phyloP scores from a whole-genome alignment of 2,888 invertebrate species.

The Euplexia lucipara region DNA sequence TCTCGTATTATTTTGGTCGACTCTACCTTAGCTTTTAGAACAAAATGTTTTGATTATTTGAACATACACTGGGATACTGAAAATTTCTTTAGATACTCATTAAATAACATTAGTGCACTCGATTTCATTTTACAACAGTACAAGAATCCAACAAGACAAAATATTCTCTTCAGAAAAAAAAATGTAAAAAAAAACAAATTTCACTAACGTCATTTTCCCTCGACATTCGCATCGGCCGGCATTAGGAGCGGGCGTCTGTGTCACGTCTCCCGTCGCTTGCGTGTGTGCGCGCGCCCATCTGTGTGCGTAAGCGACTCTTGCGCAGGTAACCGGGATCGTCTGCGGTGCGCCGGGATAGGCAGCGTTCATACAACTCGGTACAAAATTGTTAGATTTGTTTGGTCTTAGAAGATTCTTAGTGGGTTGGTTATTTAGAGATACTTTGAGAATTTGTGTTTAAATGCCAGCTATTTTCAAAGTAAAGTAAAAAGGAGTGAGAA shows the following conservation, averaged over 20 bases:
- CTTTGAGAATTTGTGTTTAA: conserved; percentile 55
- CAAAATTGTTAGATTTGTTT: conserved; percentile 77
- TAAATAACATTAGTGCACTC: no score
- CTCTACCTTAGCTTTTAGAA: no score
- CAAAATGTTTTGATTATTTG: background rate
- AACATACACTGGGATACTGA: no score
- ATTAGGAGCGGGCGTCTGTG: conserved; percentile 83
- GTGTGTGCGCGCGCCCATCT: conserved; percentile 54
- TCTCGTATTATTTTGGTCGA: background rate
- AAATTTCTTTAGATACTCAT: no score
- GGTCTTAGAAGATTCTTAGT: conserved; percentile 85
- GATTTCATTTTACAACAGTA: conserved; percentile 33
- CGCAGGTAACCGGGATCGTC: conserved; percentile 89
- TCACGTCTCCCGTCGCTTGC: conserved; percentile 76
- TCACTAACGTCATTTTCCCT: conserved; percentile 78
- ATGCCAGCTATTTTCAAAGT: conserved; percentile 38
- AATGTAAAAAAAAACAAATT: conserved; percentile 63
- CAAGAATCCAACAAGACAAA: conserved; percentile 57
- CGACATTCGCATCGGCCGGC: conserved; percentile 73
- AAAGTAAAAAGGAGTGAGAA: conserved; percentile 25
- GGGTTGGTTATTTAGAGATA: conserved; percentile 55
- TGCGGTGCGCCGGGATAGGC: conserved; percentile 76
- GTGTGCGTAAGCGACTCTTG: conserved; percentile 70
- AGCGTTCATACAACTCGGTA: conserved; percentile 76
- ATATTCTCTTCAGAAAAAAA: conserved; percentile 60